Evolutionary conservation across 2,888 invertebrate species (phyloP).

Genomic region (Archaeoteleia sp.): DNA sequence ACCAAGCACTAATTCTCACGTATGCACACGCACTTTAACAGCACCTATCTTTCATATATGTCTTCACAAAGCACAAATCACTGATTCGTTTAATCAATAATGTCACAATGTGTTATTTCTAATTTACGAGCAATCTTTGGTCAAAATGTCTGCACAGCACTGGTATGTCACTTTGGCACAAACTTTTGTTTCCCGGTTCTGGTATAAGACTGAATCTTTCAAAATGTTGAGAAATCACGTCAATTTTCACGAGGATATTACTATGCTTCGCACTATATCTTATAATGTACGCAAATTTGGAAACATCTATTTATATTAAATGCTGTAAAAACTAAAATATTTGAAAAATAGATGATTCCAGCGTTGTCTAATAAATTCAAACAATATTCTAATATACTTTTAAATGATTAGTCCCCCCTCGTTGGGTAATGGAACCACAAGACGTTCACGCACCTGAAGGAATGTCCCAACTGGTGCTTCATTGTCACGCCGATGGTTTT

Average conservation of each 20-base stretch:
- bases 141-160: constrained; percentile 70
- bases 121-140: constrained; percentile 47
- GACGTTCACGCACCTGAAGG: constrained; percentile 79
- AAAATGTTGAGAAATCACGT: too few relatives aligned
- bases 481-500: constrained; percentile 94
- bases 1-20: constrained; percentile 43
- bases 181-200: constrained; percentile 30
- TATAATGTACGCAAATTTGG: too few relatives aligned
- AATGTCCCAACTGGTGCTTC: constrained; percentile 78
- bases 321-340: too few relatives aligned
- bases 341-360: constrained; percentile 42
- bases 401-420: constrained; percentile 84
- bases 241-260: constrained; percentile 19
- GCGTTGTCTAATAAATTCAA: neutral
- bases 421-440: constrained; percentile 92
- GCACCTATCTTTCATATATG: constrained; percentile 10
- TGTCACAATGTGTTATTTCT: constrained; percentile 44
- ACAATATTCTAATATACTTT: neutral
- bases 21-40: constrained; percentile 49
- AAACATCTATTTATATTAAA: too few relatives aligned
- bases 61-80: constrained; percentile 27
- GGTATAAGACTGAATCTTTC: too few relatives aligned
- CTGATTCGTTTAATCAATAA: neutral
- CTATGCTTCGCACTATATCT: too few relatives aligned
- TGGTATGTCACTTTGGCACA: constrained; percentile 56